These are phyloP conservation scores for Agelaius phoeniceus DNA, from an alignment of 2,113 vertebrate species.

Conservation along the genomic window DNA sequence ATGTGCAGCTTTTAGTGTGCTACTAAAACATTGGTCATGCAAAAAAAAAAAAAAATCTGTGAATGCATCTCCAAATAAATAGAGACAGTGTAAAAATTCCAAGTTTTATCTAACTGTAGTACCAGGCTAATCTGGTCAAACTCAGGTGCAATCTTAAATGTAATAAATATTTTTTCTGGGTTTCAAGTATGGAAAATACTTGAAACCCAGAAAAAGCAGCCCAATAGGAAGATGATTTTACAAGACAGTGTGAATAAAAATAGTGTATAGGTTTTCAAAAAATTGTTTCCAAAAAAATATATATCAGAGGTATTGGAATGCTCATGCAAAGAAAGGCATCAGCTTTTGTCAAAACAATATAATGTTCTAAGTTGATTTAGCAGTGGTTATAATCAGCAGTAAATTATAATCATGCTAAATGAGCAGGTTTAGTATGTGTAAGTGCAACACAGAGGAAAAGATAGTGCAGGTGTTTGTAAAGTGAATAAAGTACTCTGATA, in stretches of 20 bases:
- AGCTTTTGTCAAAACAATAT: background rate
- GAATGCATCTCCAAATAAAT: background rate
- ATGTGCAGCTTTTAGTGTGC: background rate
- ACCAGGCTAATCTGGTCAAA: background rate
- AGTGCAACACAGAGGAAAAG: background rate
- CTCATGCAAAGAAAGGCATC: background rate
- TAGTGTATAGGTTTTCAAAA: background rate
- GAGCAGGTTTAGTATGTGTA: background rate
- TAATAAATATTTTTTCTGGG: background rate
- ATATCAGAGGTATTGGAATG: background rate
- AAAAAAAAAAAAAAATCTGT: background rate
- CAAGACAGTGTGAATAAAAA: background rate
- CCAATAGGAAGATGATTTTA: background rate
- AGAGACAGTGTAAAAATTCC: background rate
- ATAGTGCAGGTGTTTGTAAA: background rate
- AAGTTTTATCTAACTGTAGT: background rate
- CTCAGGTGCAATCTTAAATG: background rate
- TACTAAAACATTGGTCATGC: background rate
- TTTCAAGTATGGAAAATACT: background rate
- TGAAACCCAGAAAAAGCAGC: background rate
- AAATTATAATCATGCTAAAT: background rate
- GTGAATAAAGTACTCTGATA: background rate
- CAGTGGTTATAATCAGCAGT: background rate
- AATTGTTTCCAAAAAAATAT: background rate
- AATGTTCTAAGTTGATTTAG: background rate